Percentiles rank a stretch among this genome's conserved stretches.
These are phyloP conservation scores for Odobenus rosmarus DNA, from an alignment of 2,113 vertebrate species.

Conservation along the genomic window DNA sequence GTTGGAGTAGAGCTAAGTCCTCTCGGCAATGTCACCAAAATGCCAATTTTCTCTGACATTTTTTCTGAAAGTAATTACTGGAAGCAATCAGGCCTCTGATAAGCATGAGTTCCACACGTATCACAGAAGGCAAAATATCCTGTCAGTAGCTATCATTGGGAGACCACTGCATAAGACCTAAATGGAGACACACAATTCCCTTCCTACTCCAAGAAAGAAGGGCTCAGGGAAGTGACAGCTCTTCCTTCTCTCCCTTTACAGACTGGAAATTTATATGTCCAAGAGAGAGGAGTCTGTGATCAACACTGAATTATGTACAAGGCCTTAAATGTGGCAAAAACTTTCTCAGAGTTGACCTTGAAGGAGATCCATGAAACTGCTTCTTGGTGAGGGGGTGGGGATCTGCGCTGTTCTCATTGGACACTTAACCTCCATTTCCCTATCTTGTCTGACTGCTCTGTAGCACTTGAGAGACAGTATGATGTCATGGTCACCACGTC, in stretches of 20 bases:
- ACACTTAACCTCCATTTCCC: not conserved
- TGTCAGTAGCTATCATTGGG: not conserved
- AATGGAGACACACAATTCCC: not conserved
- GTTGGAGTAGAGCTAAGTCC: not conserved
- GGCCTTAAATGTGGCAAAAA: not conserved
- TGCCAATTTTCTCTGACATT: not conserved
- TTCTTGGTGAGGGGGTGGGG: not conserved
- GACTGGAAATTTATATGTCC: not conserved
- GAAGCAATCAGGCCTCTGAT: not conserved
- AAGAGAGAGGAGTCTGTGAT: not conserved
- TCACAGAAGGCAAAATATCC: not conserved
- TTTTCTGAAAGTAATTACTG: not conserved
- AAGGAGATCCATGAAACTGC: not conserved
- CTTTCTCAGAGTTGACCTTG: not conserved
- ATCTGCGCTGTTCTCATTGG: not conserved
- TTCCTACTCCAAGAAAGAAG: not conserved
- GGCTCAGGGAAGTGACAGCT: not conserved
- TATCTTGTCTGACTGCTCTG: not conserved
- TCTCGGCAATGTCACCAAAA: not conserved
- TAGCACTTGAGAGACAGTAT: not conserved
- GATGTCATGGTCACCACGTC: not conserved
- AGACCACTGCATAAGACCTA: not conserved
- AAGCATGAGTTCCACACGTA: not conserved
- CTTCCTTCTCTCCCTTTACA: not conserved
- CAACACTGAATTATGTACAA: not conserved